Conservation (phyloP, 1,140 invertebrate genomes). For the Nasonia vitripennis region DNA sequence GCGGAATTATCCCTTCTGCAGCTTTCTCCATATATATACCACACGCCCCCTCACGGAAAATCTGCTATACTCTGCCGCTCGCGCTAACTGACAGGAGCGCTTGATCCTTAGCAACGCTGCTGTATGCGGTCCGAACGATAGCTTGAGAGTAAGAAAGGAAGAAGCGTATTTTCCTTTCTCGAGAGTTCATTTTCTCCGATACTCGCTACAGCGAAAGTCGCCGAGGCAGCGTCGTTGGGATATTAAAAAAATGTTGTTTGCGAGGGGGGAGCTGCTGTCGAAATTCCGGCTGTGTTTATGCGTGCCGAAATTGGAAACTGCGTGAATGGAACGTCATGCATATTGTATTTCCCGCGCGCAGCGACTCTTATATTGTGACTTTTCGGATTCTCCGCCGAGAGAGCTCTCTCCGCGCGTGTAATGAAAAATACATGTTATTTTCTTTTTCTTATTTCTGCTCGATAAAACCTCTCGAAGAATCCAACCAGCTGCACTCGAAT, state of each 20-base stretch:
- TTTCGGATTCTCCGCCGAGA: background rate
- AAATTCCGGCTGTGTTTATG: background rate
- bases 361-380: constrained; percentile 12
- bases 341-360: background rate
- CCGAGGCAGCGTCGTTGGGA: background rate
- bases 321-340: constrained; percentile 11
- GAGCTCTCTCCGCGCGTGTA: background rate
- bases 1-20: constrained; percentile 58
- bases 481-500: background rate
- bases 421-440: background rate
- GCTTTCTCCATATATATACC: too few species aligned
- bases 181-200: constrained; percentile 50
- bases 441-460: background rate
- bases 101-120: constrained; percentile 54
- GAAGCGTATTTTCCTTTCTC: background rate
- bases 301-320: constrained; percentile 26
- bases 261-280: background rate
- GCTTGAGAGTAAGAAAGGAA: too few species aligned
- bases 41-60: constrained; percentile 47
- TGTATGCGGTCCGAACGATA: background rate
- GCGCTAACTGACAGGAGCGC: background rate
- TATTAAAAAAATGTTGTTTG: constrained; percentile 47
- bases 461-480: background rate
- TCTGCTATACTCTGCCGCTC: constrained; percentile 54
- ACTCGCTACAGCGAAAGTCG: background rate